Base-by-base conservation (phyloP, 2,113 vertebrate species). In the Gymnocephalus cernua region DNA sequence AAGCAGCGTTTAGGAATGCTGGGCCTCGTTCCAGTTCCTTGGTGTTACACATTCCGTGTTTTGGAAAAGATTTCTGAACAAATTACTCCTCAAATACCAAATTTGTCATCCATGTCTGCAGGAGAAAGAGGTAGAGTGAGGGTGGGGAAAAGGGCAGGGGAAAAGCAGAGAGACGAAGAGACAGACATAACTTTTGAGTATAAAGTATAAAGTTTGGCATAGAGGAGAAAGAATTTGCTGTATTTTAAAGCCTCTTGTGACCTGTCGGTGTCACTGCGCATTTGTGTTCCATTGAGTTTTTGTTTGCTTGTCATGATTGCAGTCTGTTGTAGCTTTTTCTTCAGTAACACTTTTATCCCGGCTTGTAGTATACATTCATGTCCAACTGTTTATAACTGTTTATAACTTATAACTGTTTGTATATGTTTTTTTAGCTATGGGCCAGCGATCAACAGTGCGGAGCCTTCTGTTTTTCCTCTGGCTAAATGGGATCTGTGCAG, bases 351-450 rank as follows among this genome's bases (percentile, higher is more conserved):
- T 21, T 51, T 21, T 7, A 51, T 18, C 48, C 19, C 2, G 1
- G 0, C 9, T 13, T 68, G 61, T 62, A 18, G 4, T 45, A 12
- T 3, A 15, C 6, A 1, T 38, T 78, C 1, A 29, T 53, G 32
- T 59, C 21, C 74, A 12, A 86, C 50, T 35, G 12, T 32, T n/a
- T n/a, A n/a, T n/a, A n/a, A n/a, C n/a, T n/a, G n/a, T n/a, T n/a
- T n/a, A n/a, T n/a, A n/a, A n/a, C n/a, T n/a, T n/a, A n/a, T n/a
- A n/a, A n/a, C n/a, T 41, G 2, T 69, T 23, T 58, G 0, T 79
- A 0, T 63, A 6, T 81, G 15, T 84, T 80, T 73, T 89, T 88
- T 56, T 79, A 93, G 91, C 41, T 65, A 93, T 93, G 92, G 84
- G 58, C 45, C 57, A 16, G 27, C 50, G 2, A 19, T 51, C 53